Conservation (phyloP, 2,888 invertebrate species). For the Trachelus tabidus region DNA sequence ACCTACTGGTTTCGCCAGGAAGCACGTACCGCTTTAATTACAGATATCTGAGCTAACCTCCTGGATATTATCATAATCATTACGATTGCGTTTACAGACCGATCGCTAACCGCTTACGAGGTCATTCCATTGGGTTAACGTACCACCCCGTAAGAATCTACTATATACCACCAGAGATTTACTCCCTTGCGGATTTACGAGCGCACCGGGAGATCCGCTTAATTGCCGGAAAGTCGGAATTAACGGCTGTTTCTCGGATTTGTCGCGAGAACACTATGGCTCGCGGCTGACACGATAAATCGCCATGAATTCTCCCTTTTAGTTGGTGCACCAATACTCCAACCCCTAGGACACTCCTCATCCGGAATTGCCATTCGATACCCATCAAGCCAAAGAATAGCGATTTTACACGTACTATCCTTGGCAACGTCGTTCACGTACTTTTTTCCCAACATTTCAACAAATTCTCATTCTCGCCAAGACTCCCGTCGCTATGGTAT, state of each 20-base stretch:
- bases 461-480: neutral
- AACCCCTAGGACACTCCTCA: neutral
- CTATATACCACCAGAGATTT: neutral
- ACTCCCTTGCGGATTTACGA: neutral
- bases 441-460: neutral
- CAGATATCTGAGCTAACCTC: conserved; percentile 4
- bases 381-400: neutral
- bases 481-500: neutral
- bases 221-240: conserved; percentile 3
- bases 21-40: conserved; percentile 9
- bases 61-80: conserved; percentile 1
- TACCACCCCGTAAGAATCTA: conserved; percentile 2
- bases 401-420: neutral
- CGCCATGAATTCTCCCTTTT: neutral
- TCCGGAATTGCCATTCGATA: neutral
- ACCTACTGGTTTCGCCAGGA: neutral
- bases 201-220: neutral
- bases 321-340: neutral
- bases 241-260: conserved; percentile 2
- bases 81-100: conserved; percentile 9
- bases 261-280: neutral
- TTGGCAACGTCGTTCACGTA: neutral
- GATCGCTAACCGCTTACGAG: neutral
- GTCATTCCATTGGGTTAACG: neutral
- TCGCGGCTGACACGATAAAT: conserved; percentile 1